phyloP scores from a whole-genome alignment of 2,797 vertebrate genomes.

The Sus cebifrons region DNA sequence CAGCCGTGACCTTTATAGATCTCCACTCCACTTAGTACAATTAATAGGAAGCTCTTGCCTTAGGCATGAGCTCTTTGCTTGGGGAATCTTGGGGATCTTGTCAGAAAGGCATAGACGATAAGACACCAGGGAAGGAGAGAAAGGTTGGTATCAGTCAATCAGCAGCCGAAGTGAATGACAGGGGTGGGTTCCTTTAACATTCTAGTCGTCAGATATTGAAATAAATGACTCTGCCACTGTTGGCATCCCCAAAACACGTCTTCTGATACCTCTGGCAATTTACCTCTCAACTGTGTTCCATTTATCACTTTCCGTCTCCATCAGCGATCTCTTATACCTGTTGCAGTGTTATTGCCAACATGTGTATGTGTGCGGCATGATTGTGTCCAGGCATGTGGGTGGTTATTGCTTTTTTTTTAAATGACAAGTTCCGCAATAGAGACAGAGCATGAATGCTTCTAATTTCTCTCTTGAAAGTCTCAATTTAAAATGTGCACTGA shows the following conservation, averaged over 20 bases:
- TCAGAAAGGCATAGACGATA: constrained; percentile 24
- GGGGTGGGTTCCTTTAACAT: constrained; percentile 71
- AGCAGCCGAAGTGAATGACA: constrained; percentile 51
- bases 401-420: constrained; percentile 62
- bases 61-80: constrained; percentile 3
- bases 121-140: constrained; percentile 26
- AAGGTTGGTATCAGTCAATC: constrained; percentile 53
- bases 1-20: constrained; percentile 52
- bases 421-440: constrained; percentile 33
- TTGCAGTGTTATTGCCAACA: neutral
- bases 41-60: constrained; percentile 73
- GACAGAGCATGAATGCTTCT: constrained; percentile 49
- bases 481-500: constrained; percentile 68
- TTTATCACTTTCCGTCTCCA: constrained; percentile 78
- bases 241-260: constrained; percentile 78
- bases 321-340: constrained; percentile 11
- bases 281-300: constrained; percentile 69
- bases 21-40: constrained; percentile 69
- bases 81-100: neutral
- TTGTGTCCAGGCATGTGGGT: neutral
- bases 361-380: neutral
- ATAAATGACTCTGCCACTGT: constrained; percentile 80
- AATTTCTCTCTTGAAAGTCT: constrained; percentile 78
- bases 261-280: constrained; percentile 85
- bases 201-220: constrained; percentile 79